Conservation (phyloP, 2,797 vertebrate genomes). For the Oreochromis mossambicus region DNA sequence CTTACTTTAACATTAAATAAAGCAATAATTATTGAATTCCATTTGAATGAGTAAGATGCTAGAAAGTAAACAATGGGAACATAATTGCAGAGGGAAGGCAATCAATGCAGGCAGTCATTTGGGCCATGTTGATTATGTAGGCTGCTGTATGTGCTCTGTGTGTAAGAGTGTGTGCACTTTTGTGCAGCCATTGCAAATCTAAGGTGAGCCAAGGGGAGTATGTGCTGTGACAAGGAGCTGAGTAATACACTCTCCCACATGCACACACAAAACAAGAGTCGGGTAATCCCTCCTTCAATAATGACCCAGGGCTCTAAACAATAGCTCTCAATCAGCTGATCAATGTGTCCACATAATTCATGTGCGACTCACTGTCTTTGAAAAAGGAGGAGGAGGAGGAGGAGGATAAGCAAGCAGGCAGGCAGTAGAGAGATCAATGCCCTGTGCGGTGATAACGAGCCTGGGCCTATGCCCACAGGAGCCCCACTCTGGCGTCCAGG, state of each 20-base stretch:
- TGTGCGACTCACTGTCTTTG: conserved; percentile 89
- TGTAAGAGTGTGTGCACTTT: conserved; percentile 20
- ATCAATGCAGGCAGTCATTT: conserved; percentile 99
- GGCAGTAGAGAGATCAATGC: conserved; percentile 94
- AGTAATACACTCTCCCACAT: conserved; percentile 75
- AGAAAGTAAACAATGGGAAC: conserved; percentile 99
- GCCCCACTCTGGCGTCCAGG: conserved; percentile 74
- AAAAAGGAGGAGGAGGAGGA: conserved; percentile 73
- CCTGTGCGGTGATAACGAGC: conserved; percentile 88
- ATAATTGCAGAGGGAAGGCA: conserved; percentile 98
- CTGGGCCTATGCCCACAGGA: conserved; percentile 87
- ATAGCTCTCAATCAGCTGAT: conserved; percentile 99
- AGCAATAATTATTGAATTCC: conserved; percentile 99
- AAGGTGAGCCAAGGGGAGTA: conserved; percentile 53
- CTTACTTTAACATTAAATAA: conserved; percentile 99
- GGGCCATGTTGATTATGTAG: conserved; percentile 98
- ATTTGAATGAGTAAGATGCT: conserved; percentile 98
- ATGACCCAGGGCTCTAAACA: conserved; percentile 91
- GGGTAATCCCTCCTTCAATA: conserved; percentile 97
- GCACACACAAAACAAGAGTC: conserved; percentile 70
- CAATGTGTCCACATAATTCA: conserved; percentile 99
- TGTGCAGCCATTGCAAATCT: conserved; percentile 47
- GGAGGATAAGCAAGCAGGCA: conserved; percentile 73
- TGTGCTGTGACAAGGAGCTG: conserved; percentile 73
- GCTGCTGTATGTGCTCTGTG: conserved; percentile 69